Evolutionary conservation across 2,797 vertebrate genomes (phyloP).

Genomic region (Remorina albescens): DNA sequence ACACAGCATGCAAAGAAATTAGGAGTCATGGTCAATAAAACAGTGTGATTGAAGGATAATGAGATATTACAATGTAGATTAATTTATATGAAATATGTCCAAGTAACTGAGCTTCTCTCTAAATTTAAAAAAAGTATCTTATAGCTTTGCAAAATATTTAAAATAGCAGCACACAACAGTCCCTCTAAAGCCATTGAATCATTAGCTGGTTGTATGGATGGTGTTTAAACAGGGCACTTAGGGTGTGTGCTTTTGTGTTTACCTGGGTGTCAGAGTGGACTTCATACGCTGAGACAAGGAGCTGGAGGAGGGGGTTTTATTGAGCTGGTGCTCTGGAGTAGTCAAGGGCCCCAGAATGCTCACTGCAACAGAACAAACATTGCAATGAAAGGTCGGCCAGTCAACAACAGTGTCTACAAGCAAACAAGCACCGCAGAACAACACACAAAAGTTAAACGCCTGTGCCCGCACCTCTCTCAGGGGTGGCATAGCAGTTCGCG

Average conservation of each 20-base stretch:
- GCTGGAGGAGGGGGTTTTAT: slow-evolving; percentile 94
- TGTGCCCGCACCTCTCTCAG: slow-evolving; percentile 88
- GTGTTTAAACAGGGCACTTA: neutral
- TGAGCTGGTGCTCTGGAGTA: slow-evolving; percentile 94
- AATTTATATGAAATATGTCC: slow-evolving; percentile 16
- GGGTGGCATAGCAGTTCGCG: slow-evolving; percentile 90
- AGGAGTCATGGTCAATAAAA: slow-evolving; percentile 22
- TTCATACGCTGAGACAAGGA: slow-evolving; percentile 93
- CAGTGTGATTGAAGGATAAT: slow-evolving; percentile 31
- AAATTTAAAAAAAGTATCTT: neutral
- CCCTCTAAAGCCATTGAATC: slow-evolving; percentile 2
- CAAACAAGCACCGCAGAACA: neutral
- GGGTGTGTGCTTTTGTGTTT: slow-evolving; percentile 32
- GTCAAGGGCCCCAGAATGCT: slow-evolving; percentile 95
- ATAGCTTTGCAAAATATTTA: slow-evolving; percentile 3
- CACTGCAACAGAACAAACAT: slow-evolving; percentile 81
- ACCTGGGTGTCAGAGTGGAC: slow-evolving; percentile 93
- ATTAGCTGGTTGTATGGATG: neutral
- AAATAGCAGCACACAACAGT: slow-evolving; percentile 1
- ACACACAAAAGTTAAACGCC: neutral
- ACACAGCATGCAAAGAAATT: slow-evolving; percentile 20
- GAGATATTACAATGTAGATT: slow-evolving; percentile 34
- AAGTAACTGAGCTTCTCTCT: slow-evolving; percentile 27
- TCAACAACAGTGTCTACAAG: neutral
- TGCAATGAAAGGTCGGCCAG: neutral